These are phyloP conservation scores for Orbicella faveolata DNA, from an alignment of 64 coral and sea anemone species.

Conservation along the genomic window DNA sequence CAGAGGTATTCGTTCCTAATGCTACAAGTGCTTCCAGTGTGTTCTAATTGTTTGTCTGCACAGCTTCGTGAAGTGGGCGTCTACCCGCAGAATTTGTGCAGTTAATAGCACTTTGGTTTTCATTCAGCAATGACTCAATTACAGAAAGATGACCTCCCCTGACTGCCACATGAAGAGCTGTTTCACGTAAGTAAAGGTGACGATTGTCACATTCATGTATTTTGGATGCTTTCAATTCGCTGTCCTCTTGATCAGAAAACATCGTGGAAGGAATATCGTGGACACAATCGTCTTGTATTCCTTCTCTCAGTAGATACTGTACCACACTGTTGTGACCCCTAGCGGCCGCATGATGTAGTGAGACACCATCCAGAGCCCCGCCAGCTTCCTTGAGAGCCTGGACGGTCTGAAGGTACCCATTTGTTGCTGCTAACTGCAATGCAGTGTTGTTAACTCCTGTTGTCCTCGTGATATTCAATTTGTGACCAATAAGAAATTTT, in stretches of 20 bases:
- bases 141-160: background rate
- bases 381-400: slow-evolving; percentile 28
- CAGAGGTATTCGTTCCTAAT: background rate
- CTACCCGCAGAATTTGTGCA: slow-evolving; percentile 30
- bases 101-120: slow-evolving; percentile 4
- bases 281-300: slow-evolving; percentile 44
- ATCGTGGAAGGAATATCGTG: background rate
- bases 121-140: background rate
- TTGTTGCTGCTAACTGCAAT: slow-evolving; percentile 46
- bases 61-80: slow-evolving; percentile 35
- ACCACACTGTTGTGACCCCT: slow-evolving; percentile 38
- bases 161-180: slow-evolving; percentile 38
- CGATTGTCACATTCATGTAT: background rate
- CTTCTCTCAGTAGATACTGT: slow-evolving; percentile 25
- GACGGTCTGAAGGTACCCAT: slow-evolving; percentile 38
- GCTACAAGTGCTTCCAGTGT: background rate
- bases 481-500: slow-evolving; percentile 34
- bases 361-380: background rate
- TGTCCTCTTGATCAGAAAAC: background rate
- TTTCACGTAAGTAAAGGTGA: slow-evolving; percentile 12
- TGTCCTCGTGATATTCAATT: slow-evolving; percentile 2
- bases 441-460: background rate
- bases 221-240: background rate
- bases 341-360: slow-evolving; percentile 44
- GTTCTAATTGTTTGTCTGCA: slow-evolving; percentile 25